Percentiles rank a stretch among this genome's conserved stretches.
Evolutionary conservation across 2,888 invertebrate genomes (phyloP).

Genomic region (Nomada ferruginata): DNA sequence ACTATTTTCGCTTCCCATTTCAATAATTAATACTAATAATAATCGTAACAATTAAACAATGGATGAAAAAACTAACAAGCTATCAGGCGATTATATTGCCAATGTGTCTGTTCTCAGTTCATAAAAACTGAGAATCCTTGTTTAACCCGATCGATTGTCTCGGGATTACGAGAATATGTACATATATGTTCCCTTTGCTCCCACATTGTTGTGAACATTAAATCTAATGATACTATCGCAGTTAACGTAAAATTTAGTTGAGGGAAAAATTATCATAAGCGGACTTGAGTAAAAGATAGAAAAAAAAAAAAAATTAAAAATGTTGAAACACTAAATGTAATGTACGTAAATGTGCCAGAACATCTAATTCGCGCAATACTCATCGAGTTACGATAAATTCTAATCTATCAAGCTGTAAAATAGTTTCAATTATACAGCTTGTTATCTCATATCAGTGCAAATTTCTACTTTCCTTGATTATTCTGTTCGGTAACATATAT

Average conservation of each 20-base stretch:
- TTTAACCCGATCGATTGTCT: conserved; percentile 30
- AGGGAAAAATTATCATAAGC: conserved; percentile 26
- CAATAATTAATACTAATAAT: conserved; percentile 57
- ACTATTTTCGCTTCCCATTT: conserved; percentile 55
- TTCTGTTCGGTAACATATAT: conserved; percentile 4
- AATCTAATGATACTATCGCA: conserved; percentile 41
- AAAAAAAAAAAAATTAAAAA: conserved; percentile 21
- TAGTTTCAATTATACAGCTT: conserved; percentile 4
- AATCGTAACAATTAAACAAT: conserved; percentile 37
- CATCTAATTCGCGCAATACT: conserved; percentile 15
- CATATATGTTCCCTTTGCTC: conserved; percentile 54
- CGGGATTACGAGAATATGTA: conserved; percentile 39
- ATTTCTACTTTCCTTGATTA: conserved; percentile 9
- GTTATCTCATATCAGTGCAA: conserved; percentile 12
- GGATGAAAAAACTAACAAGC: not conserved
- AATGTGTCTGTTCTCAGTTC: conserved; percentile 48
- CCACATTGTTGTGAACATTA: conserved; percentile 56
- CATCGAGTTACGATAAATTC: conserved; percentile 22
- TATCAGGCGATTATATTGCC: conserved; percentile 19
- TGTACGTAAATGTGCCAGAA: conserved; percentile 44
- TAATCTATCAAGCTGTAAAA: not conserved
- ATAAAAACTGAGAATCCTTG: conserved; percentile 44
- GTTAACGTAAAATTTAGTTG: conserved; percentile 44
- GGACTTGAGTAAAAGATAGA: conserved; percentile 11
- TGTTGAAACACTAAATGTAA: conserved; percentile 51